Percentiles rank a stretch among this genome's conserved stretches.
Conservation (phyloP, 1,140 invertebrate species). For the Chironomus tepperi region DNA sequence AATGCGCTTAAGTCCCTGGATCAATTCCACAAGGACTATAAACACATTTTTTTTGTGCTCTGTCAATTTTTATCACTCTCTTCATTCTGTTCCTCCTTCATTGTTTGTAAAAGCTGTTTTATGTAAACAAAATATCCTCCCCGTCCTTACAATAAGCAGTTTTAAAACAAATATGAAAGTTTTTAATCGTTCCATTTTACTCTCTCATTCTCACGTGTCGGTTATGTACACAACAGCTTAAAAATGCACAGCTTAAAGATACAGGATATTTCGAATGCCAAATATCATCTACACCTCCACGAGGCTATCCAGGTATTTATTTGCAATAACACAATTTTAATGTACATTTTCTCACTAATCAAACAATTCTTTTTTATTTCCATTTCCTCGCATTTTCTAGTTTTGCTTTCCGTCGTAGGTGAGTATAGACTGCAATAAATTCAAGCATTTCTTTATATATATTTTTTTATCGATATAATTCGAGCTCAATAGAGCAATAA, state of each 20-base stretch:
- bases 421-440: conserved; percentile 36
- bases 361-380: background rate
- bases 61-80: no score
- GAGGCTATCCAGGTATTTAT: conserved; percentile 48
- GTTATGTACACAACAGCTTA: conserved; percentile 40
- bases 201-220: background rate
- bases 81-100: no score
- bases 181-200: background rate
- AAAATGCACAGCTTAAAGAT: conserved; percentile 59
- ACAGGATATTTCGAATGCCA: conserved; percentile 75
- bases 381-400: conserved; percentile 42
- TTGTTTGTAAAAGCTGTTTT: no score
- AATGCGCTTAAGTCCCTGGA: no score
- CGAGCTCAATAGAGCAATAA: no score
- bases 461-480: no score
- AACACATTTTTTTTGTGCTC: no score
- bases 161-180: background rate
- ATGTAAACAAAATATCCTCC: no score
- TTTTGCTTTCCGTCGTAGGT: conserved; percentile 83
- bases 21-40: no score
- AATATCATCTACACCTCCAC: conserved; percentile 68
- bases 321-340: background rate
- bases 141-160: no score
- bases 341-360: background rate
- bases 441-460: no score